Evolutionary conservation across 2,113 vertebrate species (phyloP).

Genomic region (Elephas maximus): DNA sequence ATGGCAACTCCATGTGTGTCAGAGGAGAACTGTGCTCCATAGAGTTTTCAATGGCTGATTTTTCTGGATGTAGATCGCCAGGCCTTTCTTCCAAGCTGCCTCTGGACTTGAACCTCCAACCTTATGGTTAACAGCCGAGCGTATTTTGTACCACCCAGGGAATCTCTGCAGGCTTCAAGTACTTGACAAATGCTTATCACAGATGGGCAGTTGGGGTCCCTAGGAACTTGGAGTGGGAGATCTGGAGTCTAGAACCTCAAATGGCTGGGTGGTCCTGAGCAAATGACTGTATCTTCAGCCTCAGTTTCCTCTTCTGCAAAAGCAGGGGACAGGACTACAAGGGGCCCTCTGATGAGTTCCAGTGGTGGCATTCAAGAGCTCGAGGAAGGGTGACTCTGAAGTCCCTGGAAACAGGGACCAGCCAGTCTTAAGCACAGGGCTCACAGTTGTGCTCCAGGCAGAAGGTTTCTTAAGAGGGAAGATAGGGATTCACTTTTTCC

Average conservation of each 20-base stretch:
- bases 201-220: not conserved
- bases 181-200: not conserved
- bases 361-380: not conserved
- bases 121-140: not conserved
- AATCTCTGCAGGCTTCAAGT: not conserved
- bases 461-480: not conserved
- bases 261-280: not conserved
- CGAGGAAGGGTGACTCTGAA: not conserved
- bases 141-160: not conserved
- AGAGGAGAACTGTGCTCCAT: not conserved
- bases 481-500: not conserved
- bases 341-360: not conserved
- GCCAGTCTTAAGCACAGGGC: not conserved
- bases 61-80: not conserved
- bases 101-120: not conserved
- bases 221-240: not conserved
- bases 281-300: not conserved
- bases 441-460: not conserved
- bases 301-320: slow-evolving; percentile 10
- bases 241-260: not conserved
- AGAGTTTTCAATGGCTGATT: not conserved
- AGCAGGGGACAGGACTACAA: not conserved
- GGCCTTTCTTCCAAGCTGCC: not conserved
- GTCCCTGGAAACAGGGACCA: not conserved
- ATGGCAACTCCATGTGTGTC: not conserved